Evolutionary conservation across 2,113 vertebrate species (phyloP).

Genomic region (Glareola pratincola): DNA sequence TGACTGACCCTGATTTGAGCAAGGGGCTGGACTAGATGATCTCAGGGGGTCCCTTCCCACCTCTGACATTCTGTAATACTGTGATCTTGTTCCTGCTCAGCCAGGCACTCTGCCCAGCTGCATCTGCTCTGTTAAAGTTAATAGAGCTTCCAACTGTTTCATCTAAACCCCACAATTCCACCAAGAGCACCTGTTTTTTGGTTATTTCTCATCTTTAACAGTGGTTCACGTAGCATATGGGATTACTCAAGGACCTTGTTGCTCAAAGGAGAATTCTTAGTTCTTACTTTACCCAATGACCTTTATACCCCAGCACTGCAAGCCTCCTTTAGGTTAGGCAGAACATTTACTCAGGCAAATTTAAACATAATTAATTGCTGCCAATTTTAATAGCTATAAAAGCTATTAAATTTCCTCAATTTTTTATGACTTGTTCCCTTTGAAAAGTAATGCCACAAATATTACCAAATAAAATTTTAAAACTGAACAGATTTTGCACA

Average conservation of each 20-base stretch:
- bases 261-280: slow-evolving; percentile 11
- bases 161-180: not conserved
- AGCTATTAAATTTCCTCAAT: slow-evolving; percentile 1
- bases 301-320: not conserved
- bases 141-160: slow-evolving; percentile 15
- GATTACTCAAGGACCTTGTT: not conserved
- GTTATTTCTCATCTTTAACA: slow-evolving; percentile 36
- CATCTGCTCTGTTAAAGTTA: not conserved
- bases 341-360: not conserved
- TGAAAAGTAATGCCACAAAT: slow-evolving; percentile 8
- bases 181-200: slow-evolving; percentile 16
- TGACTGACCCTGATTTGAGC: not conserved
- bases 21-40: not conserved
- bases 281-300: slow-evolving; percentile 20
- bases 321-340: not conserved
- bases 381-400: slow-evolving; percentile 7
- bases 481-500: not conserved
- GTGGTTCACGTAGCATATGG: not conserved
- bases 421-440: not conserved
- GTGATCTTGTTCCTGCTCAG: not conserved
- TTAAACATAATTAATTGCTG: slow-evolving; percentile 34
- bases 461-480: slow-evolving; percentile 11
- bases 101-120: not conserved
- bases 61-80: not conserved
- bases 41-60: not conserved